phyloP scores from a whole-genome alignment of 2,888 invertebrate genomes.

The Lasioglossum calceatum region DNA sequence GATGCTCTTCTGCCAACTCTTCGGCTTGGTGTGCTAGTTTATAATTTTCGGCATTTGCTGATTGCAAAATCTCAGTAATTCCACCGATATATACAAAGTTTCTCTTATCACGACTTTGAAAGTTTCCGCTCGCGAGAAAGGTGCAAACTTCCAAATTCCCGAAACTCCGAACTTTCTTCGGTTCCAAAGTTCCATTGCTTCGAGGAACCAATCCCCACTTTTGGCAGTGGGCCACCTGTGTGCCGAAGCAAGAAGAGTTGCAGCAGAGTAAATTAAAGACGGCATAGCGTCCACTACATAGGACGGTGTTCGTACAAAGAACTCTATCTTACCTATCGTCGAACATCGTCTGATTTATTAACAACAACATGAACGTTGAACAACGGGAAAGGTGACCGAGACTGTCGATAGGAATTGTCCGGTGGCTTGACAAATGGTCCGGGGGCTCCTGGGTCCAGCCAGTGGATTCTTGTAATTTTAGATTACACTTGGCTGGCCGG shows the following conservation, averaged over 20 bases:
- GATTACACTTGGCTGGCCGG: constrained; percentile 70
- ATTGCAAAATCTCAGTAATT: too few relatives aligned
- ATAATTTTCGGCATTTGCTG: too few relatives aligned
- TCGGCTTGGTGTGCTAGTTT: too few relatives aligned
- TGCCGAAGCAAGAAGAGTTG: neutral
- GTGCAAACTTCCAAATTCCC: neutral
- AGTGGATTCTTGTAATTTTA: constrained; percentile 75
- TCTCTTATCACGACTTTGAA: neutral
- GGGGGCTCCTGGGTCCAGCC: constrained; percentile 27
- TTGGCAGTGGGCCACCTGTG: neutral
- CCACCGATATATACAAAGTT: too few relatives aligned
- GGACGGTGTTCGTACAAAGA: neutral
- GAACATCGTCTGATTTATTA: constrained; percentile 12
- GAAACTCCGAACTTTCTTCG: neutral
- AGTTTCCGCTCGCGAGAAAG: neutral
- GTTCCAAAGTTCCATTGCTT: neutral
- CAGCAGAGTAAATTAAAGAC: neutral
- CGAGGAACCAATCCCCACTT: neutral
- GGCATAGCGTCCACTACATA: neutral
- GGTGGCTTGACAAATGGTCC: constrained; percentile 65
- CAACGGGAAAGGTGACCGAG: constrained; percentile 29
- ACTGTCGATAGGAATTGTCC: constrained; percentile 70
- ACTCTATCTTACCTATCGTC: neutral
- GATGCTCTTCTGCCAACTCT: too few relatives aligned
- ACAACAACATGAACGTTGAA: constrained; percentile 4